phyloP scores from a whole-genome alignment of 2,888 invertebrate species.

The Pseudoips prasinana region DNA sequence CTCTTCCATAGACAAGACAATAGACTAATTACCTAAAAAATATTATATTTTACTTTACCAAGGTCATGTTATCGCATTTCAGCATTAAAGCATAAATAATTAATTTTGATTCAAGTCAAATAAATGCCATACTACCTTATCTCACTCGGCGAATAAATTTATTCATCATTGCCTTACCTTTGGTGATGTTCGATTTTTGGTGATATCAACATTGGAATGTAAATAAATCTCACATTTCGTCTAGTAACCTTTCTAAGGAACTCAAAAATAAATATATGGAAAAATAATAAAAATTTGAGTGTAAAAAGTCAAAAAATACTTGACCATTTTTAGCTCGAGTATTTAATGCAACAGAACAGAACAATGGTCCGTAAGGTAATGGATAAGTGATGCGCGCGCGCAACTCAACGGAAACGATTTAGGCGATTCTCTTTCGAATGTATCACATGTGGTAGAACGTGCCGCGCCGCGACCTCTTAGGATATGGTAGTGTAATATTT shows the following conservation, averaged over 20 bases:
- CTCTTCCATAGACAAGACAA: constrained; percentile 32
- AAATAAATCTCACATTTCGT: constrained; percentile 64
- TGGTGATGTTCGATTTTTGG: constrained; percentile 69
- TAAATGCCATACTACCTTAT: constrained; percentile 83
- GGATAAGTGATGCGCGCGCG: constrained; percentile 47
- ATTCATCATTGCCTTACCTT: constrained; percentile 75
- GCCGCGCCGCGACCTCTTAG: constrained; percentile 59
- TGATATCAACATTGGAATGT: constrained; percentile 74
- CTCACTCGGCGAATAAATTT: constrained; percentile 60
- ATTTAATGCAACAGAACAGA: constrained; percentile 72
- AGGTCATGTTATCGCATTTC: constrained; percentile 41
- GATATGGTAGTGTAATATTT: constrained; percentile 84
- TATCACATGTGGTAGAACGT: constrained; percentile 48
- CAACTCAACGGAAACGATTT: constrained; percentile 35
- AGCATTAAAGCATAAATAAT: constrained; percentile 50
- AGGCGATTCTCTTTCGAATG: constrained; percentile 34
- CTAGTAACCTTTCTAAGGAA: constrained; percentile 59
- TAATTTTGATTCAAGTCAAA: constrained; percentile 68
- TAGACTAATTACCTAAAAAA: constrained; percentile 18
- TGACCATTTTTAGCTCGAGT: constrained; percentile 82
- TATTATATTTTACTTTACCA: constrained; percentile 36
- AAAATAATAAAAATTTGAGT: constrained; percentile 74
- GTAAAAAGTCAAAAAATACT: constrained; percentile 83
- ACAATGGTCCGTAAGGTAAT: constrained; percentile 57
- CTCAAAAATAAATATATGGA: constrained; percentile 56